These are phyloP conservation scores for Ammospiza nelsoni DNA, from an alignment of 2,113 vertebrate genomes.

Conservation along the genomic window DNA sequence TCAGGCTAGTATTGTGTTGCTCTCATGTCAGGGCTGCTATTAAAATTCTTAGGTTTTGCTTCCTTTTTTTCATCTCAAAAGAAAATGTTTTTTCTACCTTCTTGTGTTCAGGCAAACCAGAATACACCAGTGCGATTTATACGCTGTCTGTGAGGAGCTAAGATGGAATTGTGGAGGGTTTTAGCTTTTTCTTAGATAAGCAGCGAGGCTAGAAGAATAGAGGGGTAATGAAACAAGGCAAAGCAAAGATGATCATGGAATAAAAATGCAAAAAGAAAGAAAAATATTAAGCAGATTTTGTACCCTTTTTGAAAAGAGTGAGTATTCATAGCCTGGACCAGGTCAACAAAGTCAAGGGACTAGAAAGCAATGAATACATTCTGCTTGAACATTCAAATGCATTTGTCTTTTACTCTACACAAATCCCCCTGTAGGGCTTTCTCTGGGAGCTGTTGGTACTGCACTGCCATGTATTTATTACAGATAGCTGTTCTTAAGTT, in stretches of 20 bases:
- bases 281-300: slow-evolving; percentile 33
- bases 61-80: slow-evolving; percentile 85
- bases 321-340: neutral
- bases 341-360: slow-evolving; percentile 15
- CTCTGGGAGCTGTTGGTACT: neutral
- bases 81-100: slow-evolving; percentile 83
- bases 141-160: slow-evolving; percentile 54
- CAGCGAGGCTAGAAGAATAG: neutral
- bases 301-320: neutral
- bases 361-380: neutral
- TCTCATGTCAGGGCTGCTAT: slow-evolving; percentile 89
- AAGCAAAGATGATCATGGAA: slow-evolving; percentile 5
- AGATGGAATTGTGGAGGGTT: slow-evolving; percentile 18
- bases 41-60: slow-evolving; percentile 83
- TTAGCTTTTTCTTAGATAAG: slow-evolving; percentile 9
- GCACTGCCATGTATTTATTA: neutral
- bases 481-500: neutral
- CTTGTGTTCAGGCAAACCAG: slow-evolving; percentile 70
- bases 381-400: neutral
- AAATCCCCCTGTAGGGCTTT: neutral
- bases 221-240: slow-evolving; percentile 27
- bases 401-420: neutral
- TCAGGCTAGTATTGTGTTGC: slow-evolving; percentile 82
- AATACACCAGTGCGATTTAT: slow-evolving; percentile 73
- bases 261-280: slow-evolving; percentile 34